Conservation (phyloP, 1,140 invertebrate species). For the Gryllus bimaculatus region DNA sequence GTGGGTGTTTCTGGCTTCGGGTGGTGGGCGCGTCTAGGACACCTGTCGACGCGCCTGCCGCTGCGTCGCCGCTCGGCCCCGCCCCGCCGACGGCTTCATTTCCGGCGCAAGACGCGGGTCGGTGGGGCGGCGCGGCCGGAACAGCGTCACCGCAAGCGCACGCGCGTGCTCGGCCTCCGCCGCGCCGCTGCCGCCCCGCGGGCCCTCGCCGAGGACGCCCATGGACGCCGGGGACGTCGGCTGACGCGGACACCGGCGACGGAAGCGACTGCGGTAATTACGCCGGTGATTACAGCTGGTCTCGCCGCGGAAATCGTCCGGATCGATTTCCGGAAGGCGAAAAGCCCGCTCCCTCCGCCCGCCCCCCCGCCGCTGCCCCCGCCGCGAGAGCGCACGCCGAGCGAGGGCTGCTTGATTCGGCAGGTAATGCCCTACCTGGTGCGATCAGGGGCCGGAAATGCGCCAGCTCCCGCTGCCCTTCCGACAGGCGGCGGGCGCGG, state of each 20-base stretch:
- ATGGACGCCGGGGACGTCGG: no score
- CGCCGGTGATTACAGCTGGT: not conserved
- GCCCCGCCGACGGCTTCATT: not conserved
- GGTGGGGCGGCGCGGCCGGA: not conserved
- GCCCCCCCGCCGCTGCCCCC: no score
- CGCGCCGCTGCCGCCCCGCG: no score
- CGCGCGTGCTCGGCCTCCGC: no score
- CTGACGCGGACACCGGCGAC: no score
- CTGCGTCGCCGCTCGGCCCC: no score
- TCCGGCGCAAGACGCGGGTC: not conserved
- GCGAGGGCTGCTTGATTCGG: not conserved
- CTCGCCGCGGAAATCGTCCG: slow-evolving; percentile 1
- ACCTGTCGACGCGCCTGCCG: no score
- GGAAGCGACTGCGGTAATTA: not conserved
- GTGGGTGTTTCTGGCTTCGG: no score
- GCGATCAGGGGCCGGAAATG: not conserved
- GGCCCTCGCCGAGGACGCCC: no score
- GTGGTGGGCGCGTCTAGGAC: not conserved
- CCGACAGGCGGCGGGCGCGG: no score
- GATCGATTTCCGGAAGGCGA: not conserved
- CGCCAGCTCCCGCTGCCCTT: no score
- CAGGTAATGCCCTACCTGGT: not conserved
- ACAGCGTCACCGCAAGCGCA: no score
- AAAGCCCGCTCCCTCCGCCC: not conserved
- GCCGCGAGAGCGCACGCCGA: not conserved